Percentiles rank a stretch among this genome's conserved stretches.
Evolutionary conservation across 2,113 vertebrate genomes (phyloP).

Genomic region (Sminthopsis crassicaudata): DNA sequence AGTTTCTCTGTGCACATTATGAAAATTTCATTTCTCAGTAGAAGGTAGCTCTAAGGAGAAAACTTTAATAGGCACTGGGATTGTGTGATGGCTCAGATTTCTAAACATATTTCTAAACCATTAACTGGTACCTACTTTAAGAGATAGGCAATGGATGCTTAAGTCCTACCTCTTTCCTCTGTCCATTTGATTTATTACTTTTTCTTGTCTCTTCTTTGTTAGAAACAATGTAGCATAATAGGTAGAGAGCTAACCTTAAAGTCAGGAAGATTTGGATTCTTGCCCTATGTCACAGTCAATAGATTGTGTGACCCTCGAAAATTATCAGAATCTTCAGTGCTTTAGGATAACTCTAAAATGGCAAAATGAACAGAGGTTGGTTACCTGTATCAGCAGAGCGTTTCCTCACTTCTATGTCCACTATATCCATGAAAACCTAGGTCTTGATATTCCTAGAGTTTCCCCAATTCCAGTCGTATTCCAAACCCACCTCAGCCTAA

Average conservation of each 20-base stretch:
- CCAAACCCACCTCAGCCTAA: background rate
- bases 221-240: background rate
- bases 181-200: background rate
- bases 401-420: background rate
- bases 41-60: background rate
- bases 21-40: background rate
- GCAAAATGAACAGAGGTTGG: background rate
- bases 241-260: background rate
- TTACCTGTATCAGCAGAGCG: background rate
- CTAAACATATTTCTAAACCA: background rate
- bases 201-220: background rate
- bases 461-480: background rate
- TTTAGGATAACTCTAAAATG: background rate
- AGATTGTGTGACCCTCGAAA: background rate
- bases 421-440: background rate
- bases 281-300: too few species aligned
- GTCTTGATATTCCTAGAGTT: background rate
- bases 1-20: background rate
- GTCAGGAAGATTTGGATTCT: background rate
- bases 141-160: background rate
- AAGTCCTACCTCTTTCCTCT: background rate
- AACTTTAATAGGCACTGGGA: background rate
- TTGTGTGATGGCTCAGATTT: background rate
- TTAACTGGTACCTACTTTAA: background rate
- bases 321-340: background rate